Base-by-base conservation (phyloP, 2,113 vertebrate species). In the Melanerpes aurifrons region DNA sequence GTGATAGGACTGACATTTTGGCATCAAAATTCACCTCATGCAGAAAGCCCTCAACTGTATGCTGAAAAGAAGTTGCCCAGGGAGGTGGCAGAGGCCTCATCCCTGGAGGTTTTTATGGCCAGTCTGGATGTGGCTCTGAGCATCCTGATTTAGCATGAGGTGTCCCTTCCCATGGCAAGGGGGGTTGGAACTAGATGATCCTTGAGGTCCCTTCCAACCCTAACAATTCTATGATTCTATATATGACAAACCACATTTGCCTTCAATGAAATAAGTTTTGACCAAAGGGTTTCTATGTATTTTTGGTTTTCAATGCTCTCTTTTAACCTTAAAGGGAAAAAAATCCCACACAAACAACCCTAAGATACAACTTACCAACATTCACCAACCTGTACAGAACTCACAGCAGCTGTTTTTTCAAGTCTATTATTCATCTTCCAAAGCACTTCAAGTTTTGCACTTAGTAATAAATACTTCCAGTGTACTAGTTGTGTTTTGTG, bases 171-270 rank as follows among this genome's bases (percentile, higher is more conserved):
- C 43, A 43, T 43, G 43, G 43, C 43, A 43, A 43, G 43, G 43
- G 43, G 43, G 43, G 43, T 43, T 43, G 43, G 43, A 43, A 43
- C 4, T 43, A 14, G 43, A 43, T 43, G 43, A 43, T 15, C 43
- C 43, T 43, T 43, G 43, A 43, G 43, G 43, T 43, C 43, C 43
- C 43, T 43, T 43, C 43, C 40, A 40, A 40, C 9, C 40, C 43
- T 43, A 6, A 43, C 15, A 43, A 43, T 43, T 43, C 43, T 43
- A 43, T 43, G 43, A 43, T 43, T 43, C 43, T 43, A 43, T 43
- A 43, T 94, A 75, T 68, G 56, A 43, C 31, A 97, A 94, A 89
- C 13, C 64, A 48, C 72, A 35, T 50, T 91, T 94, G 92, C 81
- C 47, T 79, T 35, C 58, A 93, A 81, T 22, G 40, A 79, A 77